Evolutionary conservation across 2,797 vertebrate genomes (phyloP), one percentile per base, ranked within the genome.

Genomic region (Neopelma chrysocephalum): DNA sequence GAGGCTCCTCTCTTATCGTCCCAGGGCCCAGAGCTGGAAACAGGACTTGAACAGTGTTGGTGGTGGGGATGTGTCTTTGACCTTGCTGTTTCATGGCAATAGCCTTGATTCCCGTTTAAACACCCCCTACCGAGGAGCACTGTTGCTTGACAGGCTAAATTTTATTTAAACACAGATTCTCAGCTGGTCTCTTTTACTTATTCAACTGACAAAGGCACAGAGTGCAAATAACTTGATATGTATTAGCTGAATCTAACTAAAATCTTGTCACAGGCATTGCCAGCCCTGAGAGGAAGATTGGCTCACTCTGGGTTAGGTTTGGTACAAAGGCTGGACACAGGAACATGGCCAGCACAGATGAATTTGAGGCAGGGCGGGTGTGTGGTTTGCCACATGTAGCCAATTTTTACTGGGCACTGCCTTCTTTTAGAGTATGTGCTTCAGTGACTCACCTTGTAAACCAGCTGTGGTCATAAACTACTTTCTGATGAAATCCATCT

Each of bases 401-500:
- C 88, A 80, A 17, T 85, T 95, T 93, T 95, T 90, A 93, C 88
- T 84, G 58, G 42, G 79, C 77, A 73, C 66, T 92, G 95, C 64
- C 72, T 89, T 89, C 90, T 94, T 95, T 95, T 89, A 91, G 90
- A 90, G 81, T 90, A 65, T 60, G 81, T 85, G 48, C 90, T 87
- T 68, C 83, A 85, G 61, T 94, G 94, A 95, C 94, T 96, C 95
- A 96, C 91, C 95, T 95, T 95, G 86, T 73, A 96, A 94, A 92
- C 94, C 93, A 95, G 68, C 75, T 93, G 90, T 40, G 90, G 88
- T 87, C 69, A 57, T 71, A 75, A 93, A 90, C 81, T 89, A 29
- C 88, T 95, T 94, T 90, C 71, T 0, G 0, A 90, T 48, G 38
- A 87, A 91, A 93, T 51, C 25, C 27, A 43, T 80, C 60, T 68